Evolutionary conservation across 37 sponge, comb jelly and placozoan genomes (phyloP), one percentile per base, ranked within the genome.

Genomic region (Theonella swinhoei): DNA sequence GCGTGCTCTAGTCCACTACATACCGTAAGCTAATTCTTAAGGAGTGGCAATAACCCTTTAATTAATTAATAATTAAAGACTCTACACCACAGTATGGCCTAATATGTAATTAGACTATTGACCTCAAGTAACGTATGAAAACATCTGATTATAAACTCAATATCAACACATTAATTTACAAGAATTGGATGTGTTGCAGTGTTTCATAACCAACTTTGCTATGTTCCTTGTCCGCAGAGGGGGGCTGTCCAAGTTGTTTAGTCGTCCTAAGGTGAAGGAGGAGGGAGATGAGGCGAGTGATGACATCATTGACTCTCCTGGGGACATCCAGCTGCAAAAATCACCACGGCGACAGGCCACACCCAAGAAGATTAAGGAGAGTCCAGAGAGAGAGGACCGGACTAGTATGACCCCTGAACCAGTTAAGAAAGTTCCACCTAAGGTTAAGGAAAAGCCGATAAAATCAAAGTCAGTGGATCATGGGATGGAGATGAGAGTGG

Each of bases 381-480:
- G 8, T 24, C 42, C 25, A 47, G 43, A 31, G 20, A 25, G 9
- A 0, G 68, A 36, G 1, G 59, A 34, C 0, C 25, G 22, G 23
- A 59, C 33, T n/a, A 73, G 32, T 3, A 28, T 25, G 26, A 68
- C 76, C 39, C 77, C 77, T 29, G 87, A 86, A 33, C 23, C 26
- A 1, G 22, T 3, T 36, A 71, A 79, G 32, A 79, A 79, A 63
- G 31, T 63, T 30, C 80, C 87, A 2, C 87, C 80, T 3, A 32
- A 61, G 5, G 80, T 85, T 32, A 74, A 64, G 58, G 74, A 58
- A 26, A 87, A 87, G 68, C 88, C 81, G 9, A 31, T 11, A 2
- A 24, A 33, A 3, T 19, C 29, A 1, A 36, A 26, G 40, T 64
- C 79, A 22, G 64, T 64, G 28, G 39, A 78, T 22, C 22, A 33